phyloP scores from a whole-genome alignment of 2,797 vertebrate genomes.

The Peromyscus attwateri region DNA sequence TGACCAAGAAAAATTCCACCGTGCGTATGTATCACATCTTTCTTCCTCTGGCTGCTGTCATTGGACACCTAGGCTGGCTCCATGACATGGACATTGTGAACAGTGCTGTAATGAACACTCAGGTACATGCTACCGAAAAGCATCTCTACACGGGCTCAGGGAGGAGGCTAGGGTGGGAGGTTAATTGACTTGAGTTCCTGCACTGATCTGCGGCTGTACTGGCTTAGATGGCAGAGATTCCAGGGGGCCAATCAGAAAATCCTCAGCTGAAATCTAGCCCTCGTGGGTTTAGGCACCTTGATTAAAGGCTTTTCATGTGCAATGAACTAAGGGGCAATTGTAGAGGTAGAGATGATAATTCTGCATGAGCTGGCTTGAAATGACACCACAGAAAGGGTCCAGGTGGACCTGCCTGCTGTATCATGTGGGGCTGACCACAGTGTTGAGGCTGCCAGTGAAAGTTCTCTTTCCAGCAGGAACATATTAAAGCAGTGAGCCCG shows the following conservation, averaged over 20 bases:
- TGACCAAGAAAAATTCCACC: neutral
- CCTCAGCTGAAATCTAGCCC: slow-evolving; percentile 54
- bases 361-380: neutral
- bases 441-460: neutral
- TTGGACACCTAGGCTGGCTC: neutral
- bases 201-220: slow-evolving; percentile 70
- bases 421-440: neutral
- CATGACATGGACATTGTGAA: neutral
- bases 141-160: slow-evolving; percentile 79
- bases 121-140: slow-evolving; percentile 67
- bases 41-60: neutral
- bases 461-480: neutral
- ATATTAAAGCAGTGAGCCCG: neutral
- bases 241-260: neutral
- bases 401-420: neutral
- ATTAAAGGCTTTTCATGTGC: slow-evolving; percentile 35
- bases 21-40: accelerated
- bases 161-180: slow-evolving; percentile 54
- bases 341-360: neutral
- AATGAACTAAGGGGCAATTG: neutral
- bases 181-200: slow-evolving; percentile 82
- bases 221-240: slow-evolving; percentile 72
- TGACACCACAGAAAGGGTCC: neutral
- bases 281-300: neutral
- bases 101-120: neutral